A percentile compares a stretch with the other conserved stretches of the same genome.
Conservation (phyloP, 2,797 vertebrate genomes). For the Pelochelys cantorii region DNA sequence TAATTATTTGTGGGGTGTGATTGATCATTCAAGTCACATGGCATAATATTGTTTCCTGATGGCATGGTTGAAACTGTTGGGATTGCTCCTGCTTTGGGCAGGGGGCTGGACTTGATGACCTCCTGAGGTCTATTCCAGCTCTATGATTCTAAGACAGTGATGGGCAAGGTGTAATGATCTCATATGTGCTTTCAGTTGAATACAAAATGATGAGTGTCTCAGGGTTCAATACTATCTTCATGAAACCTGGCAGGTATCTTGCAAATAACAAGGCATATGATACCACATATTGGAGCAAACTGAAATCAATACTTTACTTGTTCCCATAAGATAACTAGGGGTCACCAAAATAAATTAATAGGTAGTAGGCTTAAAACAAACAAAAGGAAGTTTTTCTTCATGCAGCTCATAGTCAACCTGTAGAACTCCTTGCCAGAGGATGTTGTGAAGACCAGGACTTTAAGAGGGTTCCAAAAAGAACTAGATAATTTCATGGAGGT, state of each 20-base stretch:
- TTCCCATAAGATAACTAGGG: no score
- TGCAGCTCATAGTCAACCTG: no score
- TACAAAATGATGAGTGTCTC: accelerated
- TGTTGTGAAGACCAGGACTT: no score
- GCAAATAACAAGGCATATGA: neutral
- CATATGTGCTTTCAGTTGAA: neutral
- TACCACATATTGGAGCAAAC: constrained; percentile 5
- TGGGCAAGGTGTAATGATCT: neutral
- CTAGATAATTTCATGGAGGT: no score
- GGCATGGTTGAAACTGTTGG: constrained; percentile 29
- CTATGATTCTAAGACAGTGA: no score
- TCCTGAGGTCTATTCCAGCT: no score
- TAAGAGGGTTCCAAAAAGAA: no score
- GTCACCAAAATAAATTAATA: no score
- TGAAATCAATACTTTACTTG: neutral
- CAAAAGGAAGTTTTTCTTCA: no score
- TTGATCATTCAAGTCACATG: constrained; percentile 6
- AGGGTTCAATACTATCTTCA: neutral
- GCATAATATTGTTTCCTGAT: neutral
- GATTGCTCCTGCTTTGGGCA: neutral
- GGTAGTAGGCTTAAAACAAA: no score
- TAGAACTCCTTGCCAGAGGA: no score
- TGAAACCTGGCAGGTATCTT: neutral
- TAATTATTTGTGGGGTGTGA: constrained; percentile 22
- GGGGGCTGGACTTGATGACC: no score